Percentiles rank a stretch among this genome's conserved stretches.
Conservation (phyloP, 2,113 vertebrate genomes). For the Eclectus roratus region DNA sequence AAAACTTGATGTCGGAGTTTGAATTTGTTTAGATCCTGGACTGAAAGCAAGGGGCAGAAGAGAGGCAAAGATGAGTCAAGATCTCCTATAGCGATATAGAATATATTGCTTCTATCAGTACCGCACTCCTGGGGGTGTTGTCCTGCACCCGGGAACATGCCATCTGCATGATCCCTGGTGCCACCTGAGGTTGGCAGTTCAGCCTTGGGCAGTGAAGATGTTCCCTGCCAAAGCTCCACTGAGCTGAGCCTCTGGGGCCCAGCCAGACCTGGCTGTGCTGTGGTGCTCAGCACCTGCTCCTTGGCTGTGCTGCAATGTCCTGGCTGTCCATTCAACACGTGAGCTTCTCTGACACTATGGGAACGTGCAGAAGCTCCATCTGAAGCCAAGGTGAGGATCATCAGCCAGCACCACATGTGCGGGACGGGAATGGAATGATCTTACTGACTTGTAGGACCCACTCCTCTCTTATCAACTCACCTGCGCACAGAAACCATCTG, state of each 20-base stretch:
- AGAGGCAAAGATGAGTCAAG: background rate
- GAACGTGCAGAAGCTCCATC: background rate
- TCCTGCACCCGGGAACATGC: background rate
- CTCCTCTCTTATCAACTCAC: background rate
- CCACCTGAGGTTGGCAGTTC: background rate
- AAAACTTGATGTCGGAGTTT: background rate
- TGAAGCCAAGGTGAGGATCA: background rate
- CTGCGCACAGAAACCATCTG: background rate
- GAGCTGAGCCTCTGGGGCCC: background rate
- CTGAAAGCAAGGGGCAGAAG: background rate
- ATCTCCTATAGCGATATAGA: background rate
- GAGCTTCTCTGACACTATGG: background rate
- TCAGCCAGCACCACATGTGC: background rate
- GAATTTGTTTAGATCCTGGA: background rate
- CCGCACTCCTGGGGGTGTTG: accelerated
- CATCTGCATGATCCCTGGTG: background rate
- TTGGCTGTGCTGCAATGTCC: accelerated
- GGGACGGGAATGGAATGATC: background rate
- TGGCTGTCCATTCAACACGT: background rate
- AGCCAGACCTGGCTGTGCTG: background rate
- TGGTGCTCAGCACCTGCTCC: background rate
- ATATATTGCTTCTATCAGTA: background rate
- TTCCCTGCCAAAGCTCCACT: background rate
- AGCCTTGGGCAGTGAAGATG: background rate
- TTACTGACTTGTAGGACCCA: background rate